phyloP scores from a whole-genome alignment of 2,113 vertebrate genomes.

The Tetrax tetrax region DNA sequence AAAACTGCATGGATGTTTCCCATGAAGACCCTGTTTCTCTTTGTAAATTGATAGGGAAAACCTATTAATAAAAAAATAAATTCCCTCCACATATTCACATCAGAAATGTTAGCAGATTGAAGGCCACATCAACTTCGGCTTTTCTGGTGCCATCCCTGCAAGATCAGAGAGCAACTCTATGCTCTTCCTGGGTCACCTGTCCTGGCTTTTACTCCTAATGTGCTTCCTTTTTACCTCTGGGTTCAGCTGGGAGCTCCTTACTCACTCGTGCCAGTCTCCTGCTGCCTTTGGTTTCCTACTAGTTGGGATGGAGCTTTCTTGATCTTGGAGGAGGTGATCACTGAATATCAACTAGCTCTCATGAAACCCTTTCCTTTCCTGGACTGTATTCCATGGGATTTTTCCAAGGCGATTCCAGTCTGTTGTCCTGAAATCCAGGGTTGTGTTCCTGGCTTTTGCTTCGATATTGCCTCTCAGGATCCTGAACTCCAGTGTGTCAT shows the following conservation, averaged over 20 bases:
- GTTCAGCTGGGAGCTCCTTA: not conserved
- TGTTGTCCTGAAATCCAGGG: not conserved
- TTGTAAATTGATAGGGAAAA: not conserved
- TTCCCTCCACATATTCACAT: not conserved
- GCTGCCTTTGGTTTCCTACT: not conserved
- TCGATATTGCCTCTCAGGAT: not conserved
- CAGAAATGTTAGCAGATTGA: not conserved
- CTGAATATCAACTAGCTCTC: not conserved
- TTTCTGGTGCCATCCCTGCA: not conserved
- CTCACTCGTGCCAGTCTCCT: too few relatives aligned
- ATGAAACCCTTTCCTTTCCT: not conserved
- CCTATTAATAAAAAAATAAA: not conserved
- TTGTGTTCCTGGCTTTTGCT: not conserved
- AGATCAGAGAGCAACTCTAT: not conserved
- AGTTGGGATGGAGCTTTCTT: not conserved
- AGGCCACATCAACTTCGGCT: not conserved
- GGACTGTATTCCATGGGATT: not conserved
- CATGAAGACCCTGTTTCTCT: not conserved
- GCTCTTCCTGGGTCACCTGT: too few relatives aligned
- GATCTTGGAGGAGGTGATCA: not conserved
- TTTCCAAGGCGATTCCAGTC: not conserved
- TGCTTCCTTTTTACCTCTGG: not conserved
- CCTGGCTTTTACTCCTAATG: not conserved
- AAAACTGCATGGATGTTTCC: not conserved
- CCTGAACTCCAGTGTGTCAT: not conserved